phyloP scores from a whole-genome alignment of 2,797 vertebrate species.

The Hemitrygon akajei region DNA sequence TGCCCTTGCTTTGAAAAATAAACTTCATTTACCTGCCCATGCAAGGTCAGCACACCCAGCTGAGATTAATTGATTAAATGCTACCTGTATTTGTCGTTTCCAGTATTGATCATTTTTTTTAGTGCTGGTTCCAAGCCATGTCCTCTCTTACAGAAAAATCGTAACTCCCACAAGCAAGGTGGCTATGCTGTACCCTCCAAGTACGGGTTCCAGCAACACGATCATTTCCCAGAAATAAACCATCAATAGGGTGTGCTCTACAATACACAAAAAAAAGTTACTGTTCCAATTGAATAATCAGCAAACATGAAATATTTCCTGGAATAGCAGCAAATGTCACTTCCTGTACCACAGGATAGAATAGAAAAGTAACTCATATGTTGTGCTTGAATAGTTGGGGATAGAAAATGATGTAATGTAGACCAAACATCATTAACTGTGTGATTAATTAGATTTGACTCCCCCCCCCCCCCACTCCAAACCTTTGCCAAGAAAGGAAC shows the following conservation, averaged over 20 bases:
- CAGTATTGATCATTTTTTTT: background rate
- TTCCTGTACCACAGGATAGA: background rate
- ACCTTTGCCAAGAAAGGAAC: background rate
- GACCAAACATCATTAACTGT: background rate
- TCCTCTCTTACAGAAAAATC: background rate
- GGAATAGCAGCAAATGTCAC: background rate
- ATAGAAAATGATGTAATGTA: background rate
- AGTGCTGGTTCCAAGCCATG: background rate
- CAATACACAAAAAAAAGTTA: background rate
- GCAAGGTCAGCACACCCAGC: background rate
- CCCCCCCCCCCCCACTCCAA: background rate
- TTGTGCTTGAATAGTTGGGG: background rate
- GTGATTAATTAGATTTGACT: background rate
- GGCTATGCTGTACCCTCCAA: background rate
- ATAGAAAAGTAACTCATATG: background rate
- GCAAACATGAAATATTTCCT: constrained; percentile 17
- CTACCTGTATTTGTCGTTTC: background rate
- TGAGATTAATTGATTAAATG: background rate
- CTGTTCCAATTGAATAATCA: background rate
- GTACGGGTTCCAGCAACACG: background rate
- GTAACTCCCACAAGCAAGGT: background rate
- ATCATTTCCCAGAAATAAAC: background rate
- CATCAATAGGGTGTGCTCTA: background rate
- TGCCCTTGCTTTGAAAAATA: background rate
- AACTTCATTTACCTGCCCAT: background rate